Evolutionary conservation across 1,140 invertebrate genomes (phyloP), one percentile per base, ranked within the genome.

Genomic region (Drosophila fuyamai): DNA sequence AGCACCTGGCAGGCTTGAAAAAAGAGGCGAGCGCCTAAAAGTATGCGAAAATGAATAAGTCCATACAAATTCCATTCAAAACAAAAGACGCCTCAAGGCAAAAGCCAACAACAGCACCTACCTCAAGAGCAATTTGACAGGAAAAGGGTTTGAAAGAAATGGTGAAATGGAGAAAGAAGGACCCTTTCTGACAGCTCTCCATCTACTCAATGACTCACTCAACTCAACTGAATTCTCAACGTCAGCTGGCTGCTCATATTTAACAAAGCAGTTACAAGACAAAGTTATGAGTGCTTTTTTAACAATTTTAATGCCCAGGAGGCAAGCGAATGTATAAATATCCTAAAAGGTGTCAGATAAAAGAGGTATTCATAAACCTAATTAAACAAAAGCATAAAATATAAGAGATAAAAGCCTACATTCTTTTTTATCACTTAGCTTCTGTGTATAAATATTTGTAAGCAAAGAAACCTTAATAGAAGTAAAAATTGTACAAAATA

Each of bases 21-120:
- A 70, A 53, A 56, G 46, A 46, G 46, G 44, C 44, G 32, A 36
- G 47, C 50, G 48, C 61, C 78, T 85, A 60, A 76, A 72, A 73
- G 71, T 68, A 75, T 62, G 62, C 71, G 58, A 54, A 40, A 46
- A 54, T 38, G 68, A 70, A 70, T 56, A 65, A 32, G 59, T 62
- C 79, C 71, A 79, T 86, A 70, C 35, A 80, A 79, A 86, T 57
- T 80, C 51, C 66, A 57, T 57, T 56, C 56, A 66, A 62, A 83
- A 79, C 79, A 86, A 86, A 88, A 62, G 57, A 47, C 57, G 60
- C 58, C 53, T 53, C 41, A 50, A 54, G 61, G 40, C 63, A 48
- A 48, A 7, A 50, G 44, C 53, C 40, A 12, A 43, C 44, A 67
- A 79, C 77, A 55, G 70, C 67, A 79, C 58, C 63, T 59, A 59